These are phyloP conservation scores for Leptinotarsa defecta DNA, from an alignment of 1,140 invertebrate species.

Conservation along the genomic window DNA sequence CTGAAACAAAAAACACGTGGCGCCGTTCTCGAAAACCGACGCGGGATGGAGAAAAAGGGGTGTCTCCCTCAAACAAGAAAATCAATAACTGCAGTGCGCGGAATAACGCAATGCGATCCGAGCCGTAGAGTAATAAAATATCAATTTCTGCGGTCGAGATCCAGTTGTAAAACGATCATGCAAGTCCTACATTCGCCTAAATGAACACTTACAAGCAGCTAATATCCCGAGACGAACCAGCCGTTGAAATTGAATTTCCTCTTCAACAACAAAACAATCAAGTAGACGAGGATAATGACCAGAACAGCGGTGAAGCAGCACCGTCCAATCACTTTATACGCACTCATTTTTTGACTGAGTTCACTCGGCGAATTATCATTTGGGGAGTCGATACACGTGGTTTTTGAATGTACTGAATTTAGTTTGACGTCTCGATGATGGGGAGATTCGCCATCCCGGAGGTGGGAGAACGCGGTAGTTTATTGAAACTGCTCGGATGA, in stretches of 20 bases:
- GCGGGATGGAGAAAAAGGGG: not conserved
- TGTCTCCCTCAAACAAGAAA: not conserved
- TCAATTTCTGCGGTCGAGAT: constrained; percentile 4
- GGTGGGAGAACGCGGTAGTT: constrained; percentile 10
- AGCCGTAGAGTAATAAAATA: not conserved
- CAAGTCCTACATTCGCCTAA: not conserved
- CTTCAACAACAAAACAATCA: constrained; percentile 51
- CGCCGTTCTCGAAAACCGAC: not conserved
- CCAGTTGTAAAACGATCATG: constrained; percentile 24
- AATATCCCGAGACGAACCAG: constrained; percentile 36
- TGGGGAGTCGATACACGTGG: not conserved
- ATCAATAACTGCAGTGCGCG: constrained; percentile 13
- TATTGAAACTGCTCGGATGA: not conserved
- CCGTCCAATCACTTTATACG: constrained; percentile 45
- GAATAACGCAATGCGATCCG: not conserved
- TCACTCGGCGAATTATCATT: not conserved
- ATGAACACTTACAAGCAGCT: constrained; percentile 19
- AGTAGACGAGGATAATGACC: constrained; percentile 49
- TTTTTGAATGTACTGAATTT: not conserved
- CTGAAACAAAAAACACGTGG: constrained; percentile 2
- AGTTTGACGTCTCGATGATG: not conserved
- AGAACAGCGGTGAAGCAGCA: constrained; percentile 52
- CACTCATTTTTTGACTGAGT: constrained; percentile 32
- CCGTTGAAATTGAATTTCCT: constrained; percentile 53
- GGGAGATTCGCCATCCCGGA: not conserved